Evolutionary conservation across 2,113 vertebrate genomes (phyloP).

Genomic region (Erythrocercus mccallii): DNA sequence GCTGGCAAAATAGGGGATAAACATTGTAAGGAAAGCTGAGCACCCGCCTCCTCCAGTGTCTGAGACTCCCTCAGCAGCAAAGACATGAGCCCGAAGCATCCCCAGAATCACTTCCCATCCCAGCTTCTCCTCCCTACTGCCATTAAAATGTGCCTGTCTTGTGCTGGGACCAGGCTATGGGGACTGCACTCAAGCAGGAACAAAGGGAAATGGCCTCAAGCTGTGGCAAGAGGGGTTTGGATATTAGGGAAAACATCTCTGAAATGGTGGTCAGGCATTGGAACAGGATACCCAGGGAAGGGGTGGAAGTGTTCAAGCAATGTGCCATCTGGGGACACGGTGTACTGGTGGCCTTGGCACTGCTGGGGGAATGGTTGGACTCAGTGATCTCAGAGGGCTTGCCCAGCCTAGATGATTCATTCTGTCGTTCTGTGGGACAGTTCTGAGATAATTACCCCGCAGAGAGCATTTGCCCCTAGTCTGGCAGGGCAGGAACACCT

Average conservation of each 20-base stretch:
- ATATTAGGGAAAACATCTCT: not conserved
- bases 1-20: slow-evolving; percentile 14
- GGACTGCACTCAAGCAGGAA: not conserved
- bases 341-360: not conserved
- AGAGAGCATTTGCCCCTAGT: not conserved
- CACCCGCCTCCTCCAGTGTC: not conserved
- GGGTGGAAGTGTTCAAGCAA: not conserved
- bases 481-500: not conserved
- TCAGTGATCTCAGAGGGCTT: not conserved
- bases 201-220: not conserved
- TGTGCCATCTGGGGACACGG: not conserved
- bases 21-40: not conserved
- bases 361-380: not conserved
- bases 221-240: not conserved
- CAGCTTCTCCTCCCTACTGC: not conserved
- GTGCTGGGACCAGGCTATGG: not conserved
- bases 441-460: not conserved
- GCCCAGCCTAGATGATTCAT: not conserved
- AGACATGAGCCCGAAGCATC: not conserved
- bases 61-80: not conserved
- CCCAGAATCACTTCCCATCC: not conserved
- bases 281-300: not conserved
- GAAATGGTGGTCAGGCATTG: not conserved
- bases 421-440: not conserved
- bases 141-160: not conserved